Conservation (phyloP, 2,888 invertebrate genomes). For the Syrphus vitripennis region DNA sequence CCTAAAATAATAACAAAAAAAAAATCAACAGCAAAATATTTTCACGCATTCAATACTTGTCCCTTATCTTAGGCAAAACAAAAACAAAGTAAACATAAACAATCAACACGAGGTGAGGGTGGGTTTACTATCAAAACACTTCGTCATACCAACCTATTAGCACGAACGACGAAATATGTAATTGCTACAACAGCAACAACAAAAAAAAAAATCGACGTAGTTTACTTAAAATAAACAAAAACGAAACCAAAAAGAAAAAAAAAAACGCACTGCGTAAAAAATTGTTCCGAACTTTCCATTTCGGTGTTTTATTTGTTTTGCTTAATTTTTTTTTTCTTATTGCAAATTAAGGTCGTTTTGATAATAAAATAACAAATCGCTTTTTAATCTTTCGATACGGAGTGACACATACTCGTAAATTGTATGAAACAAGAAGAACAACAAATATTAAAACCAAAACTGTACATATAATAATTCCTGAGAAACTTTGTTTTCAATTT, state of each 20-base stretch:
- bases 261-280: conserved; percentile 54
- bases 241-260: conserved; percentile 9
- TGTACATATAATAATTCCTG: conserved; percentile 18
- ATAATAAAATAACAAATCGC: conserved; percentile 15
- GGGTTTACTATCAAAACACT: not conserved
- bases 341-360: conserved; percentile 54
- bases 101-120: conserved; percentile 31
- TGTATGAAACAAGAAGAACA: not conserved
- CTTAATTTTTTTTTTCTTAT: conserved; percentile 5
- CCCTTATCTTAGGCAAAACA: not conserved
- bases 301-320: not conserved
- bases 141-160: conserved; percentile 6
- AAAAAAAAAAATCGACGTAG: conserved; percentile 18
- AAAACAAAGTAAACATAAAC: conserved; percentile 27
- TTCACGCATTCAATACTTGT: not conserved
- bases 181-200: not conserved
- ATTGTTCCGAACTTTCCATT: conserved; percentile 52
- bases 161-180: conserved; percentile 13
- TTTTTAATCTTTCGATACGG: conserved; percentile 45
- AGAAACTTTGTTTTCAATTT: not conserved
- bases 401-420: not conserved
- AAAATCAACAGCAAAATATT: no score
- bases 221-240: conserved; percentile 40
- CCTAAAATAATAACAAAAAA: not conserved
- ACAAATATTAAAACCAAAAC: not conserved